A percentile compares a stretch with the other conserved stretches of the same genome.
Evolutionary conservation across 2,113 vertebrate genomes (phyloP).

Genomic region (Danio rerio): DNA sequence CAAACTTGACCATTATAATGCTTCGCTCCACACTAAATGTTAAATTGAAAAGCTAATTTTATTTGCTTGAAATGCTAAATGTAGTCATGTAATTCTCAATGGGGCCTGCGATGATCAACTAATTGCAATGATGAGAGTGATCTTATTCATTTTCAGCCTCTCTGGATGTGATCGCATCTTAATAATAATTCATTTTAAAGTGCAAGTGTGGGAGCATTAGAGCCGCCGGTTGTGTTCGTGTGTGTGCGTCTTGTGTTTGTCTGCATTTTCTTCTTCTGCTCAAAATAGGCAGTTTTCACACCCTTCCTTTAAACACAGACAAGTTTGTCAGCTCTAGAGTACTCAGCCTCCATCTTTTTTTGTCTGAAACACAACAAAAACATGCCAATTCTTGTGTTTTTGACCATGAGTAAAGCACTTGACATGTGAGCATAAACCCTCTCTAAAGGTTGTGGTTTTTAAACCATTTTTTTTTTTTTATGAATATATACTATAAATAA

Average conservation of each 20-base stretch:
- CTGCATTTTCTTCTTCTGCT: neutral
- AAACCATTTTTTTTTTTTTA: too few relatives aligned
- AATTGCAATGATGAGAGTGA: neutral
- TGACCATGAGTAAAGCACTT: neutral
- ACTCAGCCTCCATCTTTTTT: neutral
- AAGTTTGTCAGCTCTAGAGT: neutral
- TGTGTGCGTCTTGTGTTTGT: neutral
- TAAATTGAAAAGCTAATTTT: neutral
- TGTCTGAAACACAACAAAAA: neutral
- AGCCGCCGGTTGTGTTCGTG: neutral
- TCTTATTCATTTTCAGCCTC: neutral
- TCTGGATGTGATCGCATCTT: neutral
- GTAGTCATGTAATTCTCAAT: neutral
- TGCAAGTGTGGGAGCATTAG: neutral
- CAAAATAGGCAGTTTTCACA: neutral
- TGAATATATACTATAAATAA: too few relatives aligned
- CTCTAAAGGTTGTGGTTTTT: neutral
- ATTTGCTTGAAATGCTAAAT: neutral
- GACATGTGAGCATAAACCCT: neutral
- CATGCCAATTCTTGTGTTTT: neutral
- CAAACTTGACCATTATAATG: neutral
- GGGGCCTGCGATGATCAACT: neutral
- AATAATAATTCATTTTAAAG: neutral
- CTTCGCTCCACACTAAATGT: neutral
- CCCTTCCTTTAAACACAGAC: neutral